Evolutionary conservation across 2,797 vertebrate species (phyloP).

Genomic region (Philypnodon macrostomus): DNA sequence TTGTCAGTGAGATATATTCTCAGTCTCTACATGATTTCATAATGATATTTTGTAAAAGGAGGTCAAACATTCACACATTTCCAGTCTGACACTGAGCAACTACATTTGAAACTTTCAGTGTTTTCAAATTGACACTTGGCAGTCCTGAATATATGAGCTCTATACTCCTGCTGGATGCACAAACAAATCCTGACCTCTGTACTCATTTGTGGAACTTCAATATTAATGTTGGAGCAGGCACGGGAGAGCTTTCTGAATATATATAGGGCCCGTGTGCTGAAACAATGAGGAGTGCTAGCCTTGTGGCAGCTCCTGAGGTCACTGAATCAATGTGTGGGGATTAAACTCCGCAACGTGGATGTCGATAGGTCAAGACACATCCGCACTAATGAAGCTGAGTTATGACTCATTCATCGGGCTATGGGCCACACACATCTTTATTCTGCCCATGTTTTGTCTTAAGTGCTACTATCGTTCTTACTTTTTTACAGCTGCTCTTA

Average conservation of each 20-base stretch:
- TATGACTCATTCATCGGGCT: conserved; percentile 61
- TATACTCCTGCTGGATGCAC: conserved; percentile 22
- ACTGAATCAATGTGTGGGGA: conserved; percentile 59
- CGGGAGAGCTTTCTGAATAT: conserved; percentile 29
- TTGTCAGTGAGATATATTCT: neutral
- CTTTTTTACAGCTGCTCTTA: neutral
- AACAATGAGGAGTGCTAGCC: conserved; percentile 51
- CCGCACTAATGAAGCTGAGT: conserved; percentile 67
- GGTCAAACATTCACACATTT: conserved; percentile 17
- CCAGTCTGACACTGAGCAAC: conserved; percentile 10
- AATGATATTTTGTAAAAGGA: neutral
- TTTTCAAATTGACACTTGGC: conserved; percentile 34
- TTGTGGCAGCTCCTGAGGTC: conserved; percentile 44
- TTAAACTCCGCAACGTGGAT: conserved; percentile 55
- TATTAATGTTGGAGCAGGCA: conserved; percentile 32
- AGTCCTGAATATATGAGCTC: conserved; percentile 22
- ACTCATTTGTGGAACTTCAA: conserved; percentile 40
- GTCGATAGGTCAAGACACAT: conserved; percentile 66
- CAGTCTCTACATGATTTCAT: conserved; percentile 1
- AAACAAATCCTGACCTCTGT: conserved; percentile 57
- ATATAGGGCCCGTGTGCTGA: conserved; percentile 15
- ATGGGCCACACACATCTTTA: conserved; percentile 22
- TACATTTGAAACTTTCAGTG: conserved; percentile 28
- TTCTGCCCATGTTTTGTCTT: neutral
- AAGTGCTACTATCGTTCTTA: neutral